Evolutionary conservation across 2,888 invertebrate species (phyloP).

Genomic region (Lasius platythorax): DNA sequence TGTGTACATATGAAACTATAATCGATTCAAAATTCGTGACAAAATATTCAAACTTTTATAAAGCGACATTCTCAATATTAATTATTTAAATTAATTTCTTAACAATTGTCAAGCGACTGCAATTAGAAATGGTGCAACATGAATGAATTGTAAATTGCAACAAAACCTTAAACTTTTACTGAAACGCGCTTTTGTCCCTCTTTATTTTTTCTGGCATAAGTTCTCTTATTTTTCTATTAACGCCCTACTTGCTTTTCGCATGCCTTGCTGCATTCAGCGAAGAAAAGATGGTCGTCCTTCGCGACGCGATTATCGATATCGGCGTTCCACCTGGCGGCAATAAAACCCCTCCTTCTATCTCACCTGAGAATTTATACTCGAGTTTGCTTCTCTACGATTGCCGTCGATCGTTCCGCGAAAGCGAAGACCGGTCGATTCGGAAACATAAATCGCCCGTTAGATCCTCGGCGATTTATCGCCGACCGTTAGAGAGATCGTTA

Average conservation of each 20-base stretch:
- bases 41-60: neutral
- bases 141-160: constrained; percentile 3
- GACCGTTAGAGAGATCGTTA: constrained; percentile 66
- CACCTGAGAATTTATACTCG: constrained; percentile 10
- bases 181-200: neutral
- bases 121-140: neutral
- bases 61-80: neutral
- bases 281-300: constrained; percentile 18
- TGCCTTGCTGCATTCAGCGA: constrained; percentile 17
- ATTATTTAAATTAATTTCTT: constrained; percentile 6
- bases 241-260: constrained; percentile 5
- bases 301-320: constrained; percentile 30
- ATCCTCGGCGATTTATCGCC: constrained; percentile 67
- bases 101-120: neutral
- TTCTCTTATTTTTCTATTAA: neutral
- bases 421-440: constrained; percentile 73
- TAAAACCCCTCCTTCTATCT: constrained; percentile 11
- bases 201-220: neutral
- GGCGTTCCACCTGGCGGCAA: constrained; percentile 23
- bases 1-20: neutral
- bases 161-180: constrained; percentile 10
- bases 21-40: neutral
- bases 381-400: constrained; percentile 8
- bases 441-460: constrained; percentile 75
- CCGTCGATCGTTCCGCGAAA: constrained; percentile 53